Evolutionary conservation across 2,888 invertebrate genomes (phyloP).

Genomic region (Cosmopolites sordidus): DNA sequence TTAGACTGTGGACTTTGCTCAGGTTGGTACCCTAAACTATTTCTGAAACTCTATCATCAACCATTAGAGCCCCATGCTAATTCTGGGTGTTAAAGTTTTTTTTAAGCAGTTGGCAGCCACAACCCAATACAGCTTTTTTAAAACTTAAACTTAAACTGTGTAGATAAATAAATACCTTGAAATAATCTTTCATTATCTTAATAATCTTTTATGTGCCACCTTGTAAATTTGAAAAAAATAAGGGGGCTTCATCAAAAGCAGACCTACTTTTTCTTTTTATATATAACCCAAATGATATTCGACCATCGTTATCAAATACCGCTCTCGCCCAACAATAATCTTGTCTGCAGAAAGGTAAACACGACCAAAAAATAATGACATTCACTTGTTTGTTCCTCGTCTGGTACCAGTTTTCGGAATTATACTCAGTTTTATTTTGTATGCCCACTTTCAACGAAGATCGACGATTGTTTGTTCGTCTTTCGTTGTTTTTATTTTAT

Average conservation of each 20-base stretch:
- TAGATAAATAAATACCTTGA: not conserved
- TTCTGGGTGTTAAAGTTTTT: too few species aligned
- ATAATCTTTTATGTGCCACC: not conserved
- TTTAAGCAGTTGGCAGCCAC: too few species aligned
- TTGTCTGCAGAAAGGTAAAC: conserved; percentile 20
- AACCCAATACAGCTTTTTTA: too few species aligned
- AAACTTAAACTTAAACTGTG: not conserved
- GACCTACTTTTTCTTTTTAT: too few species aligned
- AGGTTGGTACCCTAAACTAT: too few species aligned
- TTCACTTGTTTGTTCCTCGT: conserved; percentile 24
- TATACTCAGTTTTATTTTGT: conserved; percentile 3
- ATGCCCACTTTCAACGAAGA: conserved; percentile 7
- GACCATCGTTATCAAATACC: not conserved
- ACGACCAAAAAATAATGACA: conserved; percentile 17
- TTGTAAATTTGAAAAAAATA: too few species aligned
- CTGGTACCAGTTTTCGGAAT: conserved; percentile 18
- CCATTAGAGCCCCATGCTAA: too few species aligned
- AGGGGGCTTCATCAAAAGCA: too few species aligned
- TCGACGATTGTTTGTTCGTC: not conserved
- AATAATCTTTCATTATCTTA: not conserved
- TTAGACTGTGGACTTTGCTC: too few species aligned
- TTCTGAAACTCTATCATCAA: too few species aligned
- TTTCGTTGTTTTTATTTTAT: not conserved
- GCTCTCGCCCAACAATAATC: conserved; percentile 5
- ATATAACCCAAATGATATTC: too few species aligned